Base-by-base conservation (phyloP, 2,888 invertebrate genomes). In the Euclidia mi region DNA sequence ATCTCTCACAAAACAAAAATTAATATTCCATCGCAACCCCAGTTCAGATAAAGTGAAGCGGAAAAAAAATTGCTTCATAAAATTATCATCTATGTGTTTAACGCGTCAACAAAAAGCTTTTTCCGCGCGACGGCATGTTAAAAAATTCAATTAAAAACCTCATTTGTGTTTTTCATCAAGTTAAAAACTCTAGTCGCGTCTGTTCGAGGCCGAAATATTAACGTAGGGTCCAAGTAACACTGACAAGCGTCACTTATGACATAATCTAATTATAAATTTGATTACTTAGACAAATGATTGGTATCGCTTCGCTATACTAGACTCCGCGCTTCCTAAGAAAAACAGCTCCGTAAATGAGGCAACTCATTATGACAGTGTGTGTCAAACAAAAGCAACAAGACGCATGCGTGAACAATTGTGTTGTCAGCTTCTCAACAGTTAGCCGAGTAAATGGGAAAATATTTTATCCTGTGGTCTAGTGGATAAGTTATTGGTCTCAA, bases 131-230 rank as follows among this genome's bases (percentile, higher is more conserved):
- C 52, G 42, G 38, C 43, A 68, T 61, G 53, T 63, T 85, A 76
- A 81, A 87, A 84, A 86, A 85, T 87, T 85, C 81, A 85, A 87
- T 88, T 85, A 86, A 84, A 87, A 85, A 84, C 76, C 82, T 81
- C 83, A 83, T 87, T 83, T 84, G 80, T 85, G 76, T 84, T 85
- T 85, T 87, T 87, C 83, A 88, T 87, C 79, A 85, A 85, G 84
- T 88, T 87, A 84, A 86, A 82, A 87, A 85, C 82, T 84, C 68
- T 75, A 78, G 78, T 79, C 78, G 77, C 69, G 76, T 61, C 76
- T 71, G 76, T 78, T 76, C 62, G 77, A 56, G 79, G 71, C 65
- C 80, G 70, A 82, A 85, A 81, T 84, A 81, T 82, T 78, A 72
- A 57, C 69, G 61, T 31, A 34, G 46, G 81, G 74, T 28, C 14